Evolutionary conservation across 2,797 vertebrate species (phyloP).

Genomic region (Oreochromis grahami): DNA sequence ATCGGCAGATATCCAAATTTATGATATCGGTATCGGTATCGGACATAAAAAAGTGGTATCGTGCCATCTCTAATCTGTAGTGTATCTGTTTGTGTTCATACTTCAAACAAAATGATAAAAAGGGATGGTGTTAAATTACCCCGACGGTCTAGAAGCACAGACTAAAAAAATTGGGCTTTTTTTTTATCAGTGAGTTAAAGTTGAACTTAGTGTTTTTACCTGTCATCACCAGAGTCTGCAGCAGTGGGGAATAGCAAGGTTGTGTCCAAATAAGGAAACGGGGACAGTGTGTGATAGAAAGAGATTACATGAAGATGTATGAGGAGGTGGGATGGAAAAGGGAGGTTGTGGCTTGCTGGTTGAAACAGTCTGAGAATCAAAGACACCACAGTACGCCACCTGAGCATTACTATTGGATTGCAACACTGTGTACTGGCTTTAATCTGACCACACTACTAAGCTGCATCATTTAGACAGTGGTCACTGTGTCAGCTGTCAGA

Average conservation of each 20-base stretch:
- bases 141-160: not conserved
- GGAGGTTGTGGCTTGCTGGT: not conserved
- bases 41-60: too few species aligned
- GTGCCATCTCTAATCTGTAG: too few species aligned
- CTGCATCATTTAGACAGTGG: not conserved
- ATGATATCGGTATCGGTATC: too few species aligned
- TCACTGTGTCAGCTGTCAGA: not conserved
- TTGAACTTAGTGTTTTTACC: not conserved
- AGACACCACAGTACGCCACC: not conserved
- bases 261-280: conserved; percentile 45
- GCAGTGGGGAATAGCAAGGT: not conserved
- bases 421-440: not conserved
- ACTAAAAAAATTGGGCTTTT: not conserved
- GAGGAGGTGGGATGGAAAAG: not conserved
- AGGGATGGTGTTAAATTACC: not conserved
- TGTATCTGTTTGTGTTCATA: not conserved
- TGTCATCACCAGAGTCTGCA: not conserved
- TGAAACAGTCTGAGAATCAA: not conserved
- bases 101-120: not conserved
- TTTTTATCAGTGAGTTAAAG: not conserved
- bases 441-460: not conserved
- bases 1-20: too few species aligned
- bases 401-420: not conserved
- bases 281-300: not conserved
- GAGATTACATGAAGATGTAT: not conserved